These are phyloP conservation scores for Drosophila suzukii DNA, from an alignment of 1,140 invertebrate genomes.

Conservation along the genomic window DNA sequence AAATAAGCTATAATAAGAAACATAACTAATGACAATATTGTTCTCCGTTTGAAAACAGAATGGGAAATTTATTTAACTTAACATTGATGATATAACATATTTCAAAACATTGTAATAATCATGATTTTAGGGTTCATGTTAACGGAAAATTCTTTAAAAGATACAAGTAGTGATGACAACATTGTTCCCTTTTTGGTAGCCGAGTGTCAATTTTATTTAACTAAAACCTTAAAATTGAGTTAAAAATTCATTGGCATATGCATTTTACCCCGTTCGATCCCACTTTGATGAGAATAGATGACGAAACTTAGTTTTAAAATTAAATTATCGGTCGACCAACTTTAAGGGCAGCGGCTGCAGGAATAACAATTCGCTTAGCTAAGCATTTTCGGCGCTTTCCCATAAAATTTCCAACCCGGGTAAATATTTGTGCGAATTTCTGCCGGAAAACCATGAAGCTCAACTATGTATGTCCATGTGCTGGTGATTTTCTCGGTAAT, in stretches of 20 bases:
- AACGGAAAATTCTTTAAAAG: no score
- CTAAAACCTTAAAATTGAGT: background rate
- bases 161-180: background rate
- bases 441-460: constrained; percentile 45
- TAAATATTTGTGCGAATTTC: constrained; percentile 75
- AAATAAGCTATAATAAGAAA: no score
- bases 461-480: constrained; percentile 39
- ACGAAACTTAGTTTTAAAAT: constrained; percentile 16
- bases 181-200: background rate
- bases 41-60: background rate
- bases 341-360: constrained; percentile 1
- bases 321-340: constrained; percentile 20
- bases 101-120: background rate
- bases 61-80: background rate
- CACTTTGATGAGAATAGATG: background rate
- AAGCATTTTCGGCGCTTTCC: constrained; percentile 59
- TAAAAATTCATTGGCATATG: constrained; percentile 4
- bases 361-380: constrained; percentile 28
- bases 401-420: constrained; percentile 57
- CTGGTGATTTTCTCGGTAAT: constrained; percentile 11
- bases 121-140: background rate
- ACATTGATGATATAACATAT: no score
- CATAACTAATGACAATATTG: no score
- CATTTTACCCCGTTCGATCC: background rate
- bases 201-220: background rate